Percentiles rank a stretch among this genome's conserved stretches.
These are phyloP conservation scores for Caenorhabditis uteleia DNA, from an alignment of 2,888 invertebrate species.

Conservation along the genomic window DNA sequence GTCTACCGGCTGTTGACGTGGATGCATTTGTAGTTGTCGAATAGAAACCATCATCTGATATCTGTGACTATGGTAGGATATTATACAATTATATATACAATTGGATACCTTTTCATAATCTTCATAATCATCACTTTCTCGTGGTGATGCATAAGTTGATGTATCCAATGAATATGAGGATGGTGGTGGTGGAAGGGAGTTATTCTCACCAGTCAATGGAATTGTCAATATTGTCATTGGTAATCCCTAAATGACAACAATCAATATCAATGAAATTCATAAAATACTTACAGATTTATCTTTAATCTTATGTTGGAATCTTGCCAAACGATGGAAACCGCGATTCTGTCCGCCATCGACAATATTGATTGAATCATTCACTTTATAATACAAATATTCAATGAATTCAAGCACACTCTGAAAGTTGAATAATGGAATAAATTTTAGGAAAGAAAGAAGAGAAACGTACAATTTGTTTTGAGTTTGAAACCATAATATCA, in stretches of 20 bases:
- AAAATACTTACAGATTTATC: conserved; percentile 44
- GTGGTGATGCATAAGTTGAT: conserved; percentile 22
- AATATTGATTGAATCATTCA: conserved; percentile 47
- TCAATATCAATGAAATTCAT: neutral
- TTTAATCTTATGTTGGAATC: conserved; percentile 50
- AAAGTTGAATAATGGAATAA: conserved; percentile 3
- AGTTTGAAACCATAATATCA: conserved; percentile 45
- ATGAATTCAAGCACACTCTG: conserved; percentile 55
- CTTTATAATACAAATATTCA: conserved; percentile 53
- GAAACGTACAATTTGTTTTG: conserved; percentile 44
- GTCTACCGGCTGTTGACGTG: conserved; percentile 9
- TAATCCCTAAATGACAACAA: conserved; percentile 32
- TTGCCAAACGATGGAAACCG: conserved; percentile 44
- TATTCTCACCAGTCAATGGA: conserved; percentile 46
- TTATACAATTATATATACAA: neutral
- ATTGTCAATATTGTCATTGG: conserved; percentile 51
- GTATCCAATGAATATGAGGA: conserved; percentile 9
- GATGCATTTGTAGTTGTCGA: conserved; percentile 23
- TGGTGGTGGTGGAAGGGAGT: conserved; percentile 42
- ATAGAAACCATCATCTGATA: conserved; percentile 58
- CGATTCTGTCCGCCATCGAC: conserved; percentile 43
- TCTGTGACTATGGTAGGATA: conserved; percentile 17
- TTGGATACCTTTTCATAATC: conserved; percentile 48
- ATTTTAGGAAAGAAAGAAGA: too few species aligned
- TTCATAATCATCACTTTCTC: conserved; percentile 40